Evolutionary conservation across 2,797 vertebrate genomes (phyloP), one percentile per base, ranked within the genome.

Genomic region (Epinephelus malabaricus): DNA sequence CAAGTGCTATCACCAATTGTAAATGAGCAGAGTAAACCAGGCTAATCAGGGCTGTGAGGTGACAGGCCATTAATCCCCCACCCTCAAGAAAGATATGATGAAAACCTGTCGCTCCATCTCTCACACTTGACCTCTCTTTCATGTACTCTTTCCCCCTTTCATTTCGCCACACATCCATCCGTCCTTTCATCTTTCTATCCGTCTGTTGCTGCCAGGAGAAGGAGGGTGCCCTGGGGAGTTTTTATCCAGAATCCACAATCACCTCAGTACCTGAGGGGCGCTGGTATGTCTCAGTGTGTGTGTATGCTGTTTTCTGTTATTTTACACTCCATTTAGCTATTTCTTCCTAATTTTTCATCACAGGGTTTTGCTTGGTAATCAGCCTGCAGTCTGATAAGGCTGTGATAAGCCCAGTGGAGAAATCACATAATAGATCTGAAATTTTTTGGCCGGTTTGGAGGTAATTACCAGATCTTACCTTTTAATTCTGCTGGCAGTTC

Each of bases 401-500:
- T 0, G 27, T 15, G 91, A 92, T 91, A 88, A 91, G 69, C 79
- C 55, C 73, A 55, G 68, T 78, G 84, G 72, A 88, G 76, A 83
- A 88, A 89, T 90, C 86, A 73, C 61, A 90, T 90, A 88, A 91
- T 90, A 87, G 84, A 92, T 91, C 82, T 58, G 69, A 88, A 66
- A 38, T 81, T 62, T 82, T 85, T 78, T n/a, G 77, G 71, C 81
- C 40, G 54, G 82, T 89, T 86, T 85, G 72, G 78, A 91, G 89
- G 85, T 88, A 92, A 92, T 92, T 92, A 91, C 89, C 79, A 92
- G 89, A 92, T 90, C 86, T 88, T 92, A 90, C 90, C 89, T 91
- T 90, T 87, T 91, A 91, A 91, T 92, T 89, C 89, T 86, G 71
- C 76, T 78, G 79, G 80, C 82, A 79, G 86, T 65, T 90, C 79